A percentile compares a stretch with the other conserved stretches of the same genome.
Conservation (phyloP, 2,797 vertebrate genomes). For the Malacoraja senta region DNA sequence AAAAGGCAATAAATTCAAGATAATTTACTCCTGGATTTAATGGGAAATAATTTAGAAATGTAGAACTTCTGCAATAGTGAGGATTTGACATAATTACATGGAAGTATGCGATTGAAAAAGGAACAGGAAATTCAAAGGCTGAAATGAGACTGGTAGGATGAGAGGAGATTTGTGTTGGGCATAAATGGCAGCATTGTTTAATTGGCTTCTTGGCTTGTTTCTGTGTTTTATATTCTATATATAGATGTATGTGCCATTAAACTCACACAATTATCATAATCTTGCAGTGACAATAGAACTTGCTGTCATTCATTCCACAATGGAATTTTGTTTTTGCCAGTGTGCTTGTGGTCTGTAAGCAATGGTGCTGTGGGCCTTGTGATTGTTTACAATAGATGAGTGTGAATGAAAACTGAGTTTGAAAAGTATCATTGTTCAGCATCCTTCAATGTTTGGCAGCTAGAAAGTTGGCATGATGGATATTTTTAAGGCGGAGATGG, state of each 20-base stretch:
- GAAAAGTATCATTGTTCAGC: neutral
- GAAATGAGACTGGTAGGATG: neutral
- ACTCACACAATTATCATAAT: too few species aligned
- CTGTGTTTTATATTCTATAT: neutral
- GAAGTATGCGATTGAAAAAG: neutral
- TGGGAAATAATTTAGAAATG: neutral
- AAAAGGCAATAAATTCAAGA: neutral
- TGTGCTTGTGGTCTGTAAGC: too few species aligned
- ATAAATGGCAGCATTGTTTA: neutral
- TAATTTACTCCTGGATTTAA: too few species aligned
- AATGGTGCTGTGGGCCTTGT: too few species aligned
- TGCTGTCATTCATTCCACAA: too few species aligned
- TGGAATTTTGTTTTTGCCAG: too few species aligned
- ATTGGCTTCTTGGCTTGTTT: neutral
- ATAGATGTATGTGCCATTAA: too few species aligned
- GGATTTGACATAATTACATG: neutral
- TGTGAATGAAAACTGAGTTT: neutral
- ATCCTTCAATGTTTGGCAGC: neutral
- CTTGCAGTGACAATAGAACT: too few species aligned
- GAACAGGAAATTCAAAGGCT: neutral
- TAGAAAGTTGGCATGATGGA: neutral
- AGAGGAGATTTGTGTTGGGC: neutral
- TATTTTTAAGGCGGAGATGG: too few species aligned
- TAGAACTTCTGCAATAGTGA: neutral
- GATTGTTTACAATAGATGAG: too few species aligned